Evolutionary conservation across 2,797 vertebrate genomes (phyloP).

Genomic region (Centroberyx gerrardi): DNA sequence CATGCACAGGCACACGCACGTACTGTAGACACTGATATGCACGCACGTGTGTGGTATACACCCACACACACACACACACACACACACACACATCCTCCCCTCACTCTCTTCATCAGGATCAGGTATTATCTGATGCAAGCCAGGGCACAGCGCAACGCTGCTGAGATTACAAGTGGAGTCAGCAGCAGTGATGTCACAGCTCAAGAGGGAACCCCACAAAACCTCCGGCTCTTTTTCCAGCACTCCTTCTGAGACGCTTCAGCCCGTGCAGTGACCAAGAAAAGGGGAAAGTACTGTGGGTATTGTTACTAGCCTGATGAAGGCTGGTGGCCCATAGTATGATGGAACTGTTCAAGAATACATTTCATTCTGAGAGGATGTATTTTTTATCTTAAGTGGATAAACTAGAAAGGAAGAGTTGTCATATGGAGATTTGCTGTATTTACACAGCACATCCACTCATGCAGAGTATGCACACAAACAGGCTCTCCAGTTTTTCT

Average conservation of each 20-base stretch:
- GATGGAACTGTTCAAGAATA: constrained; percentile 38
- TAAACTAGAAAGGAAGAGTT: neutral
- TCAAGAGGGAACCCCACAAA: constrained; percentile 52
- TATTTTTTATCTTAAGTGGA: neutral
- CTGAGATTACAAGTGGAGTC: constrained; percentile 61
- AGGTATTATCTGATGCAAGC: constrained; percentile 40
- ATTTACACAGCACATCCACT: neutral
- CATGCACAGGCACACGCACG: constrained; percentile 18
- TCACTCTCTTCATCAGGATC: constrained; percentile 17
- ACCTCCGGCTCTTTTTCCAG: constrained; percentile 18
- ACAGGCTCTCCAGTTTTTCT: neutral
- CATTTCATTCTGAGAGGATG: neutral
- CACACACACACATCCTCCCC: neutral
- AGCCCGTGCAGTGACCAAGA: constrained; percentile 5
- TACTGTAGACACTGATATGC: too few relatives aligned
- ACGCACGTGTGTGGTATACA: neutral
- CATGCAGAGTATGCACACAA: neutral
- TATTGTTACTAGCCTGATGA: constrained; percentile 29
- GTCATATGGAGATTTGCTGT: neutral
- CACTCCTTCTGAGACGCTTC: constrained; percentile 28
- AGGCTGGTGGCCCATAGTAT: constrained; percentile 38
- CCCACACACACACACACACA: constrained; percentile 24
- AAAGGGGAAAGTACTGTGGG: neutral
- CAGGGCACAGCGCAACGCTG: neutral
- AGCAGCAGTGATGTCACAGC: constrained; percentile 59